phyloP scores from a whole-genome alignment of 2,888 invertebrate species.

The Seira ritae region DNA sequence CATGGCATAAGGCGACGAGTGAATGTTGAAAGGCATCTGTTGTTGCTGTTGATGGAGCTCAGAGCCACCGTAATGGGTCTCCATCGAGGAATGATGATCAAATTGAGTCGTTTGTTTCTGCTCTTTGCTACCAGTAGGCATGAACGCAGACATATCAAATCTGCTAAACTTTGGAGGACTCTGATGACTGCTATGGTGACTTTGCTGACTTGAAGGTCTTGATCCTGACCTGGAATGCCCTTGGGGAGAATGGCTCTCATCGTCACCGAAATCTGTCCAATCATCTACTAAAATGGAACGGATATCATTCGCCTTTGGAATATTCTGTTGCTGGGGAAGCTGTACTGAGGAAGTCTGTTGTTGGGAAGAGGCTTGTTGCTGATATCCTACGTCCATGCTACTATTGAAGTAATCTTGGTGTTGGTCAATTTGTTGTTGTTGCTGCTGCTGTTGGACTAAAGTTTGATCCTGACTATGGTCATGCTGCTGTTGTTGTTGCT shows the following conservation, averaged over 20 bases:
- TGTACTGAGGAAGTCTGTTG: slow-evolving; percentile 26
- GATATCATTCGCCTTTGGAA: slow-evolving; percentile 66
- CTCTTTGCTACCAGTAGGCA: slow-evolving; percentile 43
- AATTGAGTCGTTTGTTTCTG: neutral
- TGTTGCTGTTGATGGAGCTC: slow-evolving; percentile 47
- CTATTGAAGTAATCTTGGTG: slow-evolving; percentile 42
- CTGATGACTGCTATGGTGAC: slow-evolving; percentile 41
- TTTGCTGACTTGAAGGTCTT: slow-evolving; percentile 45
- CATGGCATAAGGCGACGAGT: slow-evolving; percentile 73
- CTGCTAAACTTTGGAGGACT: slow-evolving; percentile 72
- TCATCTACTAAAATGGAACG: slow-evolving; percentile 73
- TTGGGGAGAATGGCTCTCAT: slow-evolving; percentile 64
- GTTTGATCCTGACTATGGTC: slow-evolving; percentile 10
- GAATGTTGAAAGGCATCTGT: slow-evolving; percentile 63
- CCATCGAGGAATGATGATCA: slow-evolving; percentile 18
- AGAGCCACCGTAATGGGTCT: slow-evolving; percentile 29
- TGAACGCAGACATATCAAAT: slow-evolving; percentile 72
- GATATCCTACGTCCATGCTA: slow-evolving; percentile 5
- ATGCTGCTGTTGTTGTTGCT: slow-evolving; percentile 16
- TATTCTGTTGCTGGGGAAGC: slow-evolving; percentile 43
- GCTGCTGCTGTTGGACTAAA: slow-evolving; percentile 32
- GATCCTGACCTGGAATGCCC: slow-evolving; percentile 44
- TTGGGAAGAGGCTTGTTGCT: slow-evolving; percentile 30
- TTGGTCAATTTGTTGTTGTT: slow-evolving; percentile 30
- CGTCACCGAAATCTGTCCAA: slow-evolving; percentile 71